phyloP scores from a whole-genome alignment of 2,113 vertebrate species.

The Hippocampus comes region DNA sequence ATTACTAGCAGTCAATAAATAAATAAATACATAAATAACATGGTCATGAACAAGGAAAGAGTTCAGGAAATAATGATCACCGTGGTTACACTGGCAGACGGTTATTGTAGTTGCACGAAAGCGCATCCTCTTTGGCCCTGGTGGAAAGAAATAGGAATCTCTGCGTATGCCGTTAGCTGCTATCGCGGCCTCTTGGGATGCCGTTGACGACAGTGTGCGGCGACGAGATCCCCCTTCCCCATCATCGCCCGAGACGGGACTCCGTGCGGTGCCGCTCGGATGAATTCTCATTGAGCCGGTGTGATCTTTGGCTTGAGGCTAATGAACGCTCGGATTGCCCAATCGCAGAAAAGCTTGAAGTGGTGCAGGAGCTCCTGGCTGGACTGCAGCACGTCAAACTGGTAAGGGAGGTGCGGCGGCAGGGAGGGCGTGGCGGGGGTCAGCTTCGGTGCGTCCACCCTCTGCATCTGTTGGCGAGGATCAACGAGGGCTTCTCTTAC shows the following conservation, averaged over 20 bases:
- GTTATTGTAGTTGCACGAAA: constrained; percentile 41
- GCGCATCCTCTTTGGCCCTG: constrained; percentile 45
- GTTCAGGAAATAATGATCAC: constrained; percentile 30
- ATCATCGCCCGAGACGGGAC: constrained; percentile 20
- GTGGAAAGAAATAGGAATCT: constrained; percentile 48
- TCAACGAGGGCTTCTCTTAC: neutral
- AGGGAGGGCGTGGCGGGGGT: constrained; percentile 57
- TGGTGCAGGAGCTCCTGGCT: constrained; percentile 75
- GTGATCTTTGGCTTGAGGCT: constrained; percentile 70
- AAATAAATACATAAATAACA: constrained; percentile 84
- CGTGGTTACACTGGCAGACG: constrained; percentile 23
- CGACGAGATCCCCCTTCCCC: constrained; percentile 36
- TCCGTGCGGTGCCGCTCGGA: constrained; percentile 11
- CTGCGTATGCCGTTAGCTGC: constrained; percentile 36
- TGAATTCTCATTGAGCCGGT: constrained; percentile 54
- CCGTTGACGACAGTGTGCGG: constrained; percentile 45
- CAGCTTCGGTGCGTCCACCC: constrained; percentile 62
- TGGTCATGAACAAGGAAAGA: constrained; percentile 49
- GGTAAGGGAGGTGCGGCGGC: constrained; percentile 53
- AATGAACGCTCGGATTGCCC: constrained; percentile 73
- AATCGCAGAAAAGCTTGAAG: constrained; percentile 77
- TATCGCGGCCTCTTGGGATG: constrained; percentile 36
- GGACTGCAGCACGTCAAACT: constrained; percentile 69
- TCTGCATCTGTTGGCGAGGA: constrained; percentile 61
- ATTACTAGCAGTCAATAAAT: constrained; percentile 79